A percentile compares a stretch with the other conserved stretches of the same genome.
phyloP scores from a whole-genome alignment of 2,113 vertebrate species.

The Daubentonia madagascariensis region DNA sequence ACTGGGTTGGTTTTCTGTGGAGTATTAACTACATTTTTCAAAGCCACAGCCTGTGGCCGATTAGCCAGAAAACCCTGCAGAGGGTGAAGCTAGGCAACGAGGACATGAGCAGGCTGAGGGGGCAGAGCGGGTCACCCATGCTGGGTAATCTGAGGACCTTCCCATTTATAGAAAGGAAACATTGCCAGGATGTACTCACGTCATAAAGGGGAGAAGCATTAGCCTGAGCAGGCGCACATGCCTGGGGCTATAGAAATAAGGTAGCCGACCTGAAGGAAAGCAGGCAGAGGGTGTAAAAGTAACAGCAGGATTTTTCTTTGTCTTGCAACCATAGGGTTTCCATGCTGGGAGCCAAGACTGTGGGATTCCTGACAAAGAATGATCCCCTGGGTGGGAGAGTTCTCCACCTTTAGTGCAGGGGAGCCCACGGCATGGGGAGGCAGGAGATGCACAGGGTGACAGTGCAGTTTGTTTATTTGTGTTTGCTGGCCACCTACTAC shows the following conservation, averaged over 20 bases:
- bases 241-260: background rate
- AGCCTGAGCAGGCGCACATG: background rate
- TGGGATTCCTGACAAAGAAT: background rate
- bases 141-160: background rate
- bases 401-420: no score
- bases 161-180: background rate
- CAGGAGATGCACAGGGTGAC: background rate
- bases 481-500: background rate
- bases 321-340: background rate
- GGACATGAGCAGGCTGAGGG: background rate
- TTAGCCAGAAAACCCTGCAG: background rate
- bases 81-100: background rate
- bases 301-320: background rate
- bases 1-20: conserved; percentile 2
- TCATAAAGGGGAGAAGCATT: background rate
- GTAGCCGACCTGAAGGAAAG: background rate
- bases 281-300: background rate
- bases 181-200: background rate
- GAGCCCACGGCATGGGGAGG: background rate
- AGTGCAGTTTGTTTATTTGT: accelerated
- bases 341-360: background rate
- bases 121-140: background rate
- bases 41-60: background rate
- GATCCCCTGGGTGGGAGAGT: background rate
- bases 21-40: conserved; percentile 9